Base-by-base conservation (phyloP, 2,888 invertebrate genomes). In the Mythimna ferrago region DNA sequence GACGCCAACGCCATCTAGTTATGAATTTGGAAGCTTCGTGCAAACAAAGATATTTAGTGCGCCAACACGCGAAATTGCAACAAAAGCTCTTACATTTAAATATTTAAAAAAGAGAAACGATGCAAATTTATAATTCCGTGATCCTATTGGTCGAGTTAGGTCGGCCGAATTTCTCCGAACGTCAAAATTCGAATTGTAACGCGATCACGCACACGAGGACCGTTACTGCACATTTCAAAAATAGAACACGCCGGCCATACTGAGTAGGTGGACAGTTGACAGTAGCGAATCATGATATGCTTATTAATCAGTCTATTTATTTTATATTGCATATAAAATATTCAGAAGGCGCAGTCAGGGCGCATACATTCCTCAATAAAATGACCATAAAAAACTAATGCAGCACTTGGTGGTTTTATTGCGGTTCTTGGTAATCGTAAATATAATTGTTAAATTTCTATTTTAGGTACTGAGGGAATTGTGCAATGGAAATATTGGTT, bases 201-300 rank as follows among this genome's bases (percentile, higher is more conserved):
- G 89, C 95, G 90, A 94, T 95, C 96, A 96, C 95, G 96, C 94
- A 89, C 93, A 86, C 89, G 89, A 87, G 86, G 88, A 95, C 96
- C 95, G 95, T 96, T 96, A 95, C 92, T 94, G 95, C 95, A 95
- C 95, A 95, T 95, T 96, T 95, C 95, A 94, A 91, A 95, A 95
- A 94, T 96, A 95, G 96, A 94, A 94, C 95, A 92, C 89, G 92
- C 94, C 95, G 94, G 95, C 94, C 96, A 96, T 96, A 95, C 92
- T 91, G 94, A 96, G 93, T 92, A 91, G 92, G 90, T 90, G 89
- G 91, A 89, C 89, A 89, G 89, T 90, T 90, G 90, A 88, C 90
- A 86, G 94, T 94, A 93, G 94, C 93, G 89, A 88, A 89, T 92
- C 95, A 93, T 94, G 96, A 88, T 85, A 87, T 81, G 96, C 90